A percentile compares a stretch with the other conserved stretches of the same genome.
phyloP scores from a whole-genome alignment of 2,797 vertebrate genomes.

The Semotilus atromaculatus region DNA sequence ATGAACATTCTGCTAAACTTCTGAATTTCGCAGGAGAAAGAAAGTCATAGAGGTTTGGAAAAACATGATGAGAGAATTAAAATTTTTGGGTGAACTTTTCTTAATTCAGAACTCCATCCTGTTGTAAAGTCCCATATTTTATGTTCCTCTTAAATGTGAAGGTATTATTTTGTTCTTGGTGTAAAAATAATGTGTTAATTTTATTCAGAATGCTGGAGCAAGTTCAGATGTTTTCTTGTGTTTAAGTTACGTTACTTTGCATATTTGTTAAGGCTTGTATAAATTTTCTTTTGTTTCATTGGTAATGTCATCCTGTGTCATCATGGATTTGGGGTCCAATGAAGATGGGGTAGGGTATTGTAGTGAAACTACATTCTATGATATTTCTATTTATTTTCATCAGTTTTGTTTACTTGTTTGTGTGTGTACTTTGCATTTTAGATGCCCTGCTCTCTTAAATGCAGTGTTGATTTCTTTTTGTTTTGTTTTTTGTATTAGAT shows the following conservation, averaged over 20 bases:
- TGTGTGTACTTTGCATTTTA: constrained; percentile 65
- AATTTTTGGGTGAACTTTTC: neutral
- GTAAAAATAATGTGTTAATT: constrained; percentile 64
- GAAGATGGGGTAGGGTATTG: constrained; percentile 49
- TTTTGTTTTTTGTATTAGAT: constrained; percentile 53
- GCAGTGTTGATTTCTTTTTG: constrained; percentile 22
- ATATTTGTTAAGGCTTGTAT: constrained; percentile 57
- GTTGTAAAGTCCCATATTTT: constrained; percentile 16
- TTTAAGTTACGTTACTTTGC: constrained; percentile 48
- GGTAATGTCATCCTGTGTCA: constrained; percentile 63
- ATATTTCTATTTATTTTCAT: constrained; percentile 62
- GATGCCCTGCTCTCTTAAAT: constrained; percentile 49
- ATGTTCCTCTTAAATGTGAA: constrained; percentile 67
- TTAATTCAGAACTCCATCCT: neutral
- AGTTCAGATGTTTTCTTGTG: constrained; percentile 52
- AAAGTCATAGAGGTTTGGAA: neutral
- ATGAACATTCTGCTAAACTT: neutral
- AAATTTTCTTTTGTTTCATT: constrained; percentile 50
- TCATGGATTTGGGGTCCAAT: constrained; percentile 40
- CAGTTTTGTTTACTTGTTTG: constrained; percentile 53
- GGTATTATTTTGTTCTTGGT: constrained; percentile 59
- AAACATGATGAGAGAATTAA: neutral
- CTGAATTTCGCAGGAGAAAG: neutral
- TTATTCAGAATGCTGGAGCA: constrained; percentile 57
- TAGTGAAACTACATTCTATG: constrained; percentile 53